Evolutionary conservation across 2,888 invertebrate species (phyloP), one percentile per base, ranked within the genome.

Genomic region (Standfussiana lucernea): DNA sequence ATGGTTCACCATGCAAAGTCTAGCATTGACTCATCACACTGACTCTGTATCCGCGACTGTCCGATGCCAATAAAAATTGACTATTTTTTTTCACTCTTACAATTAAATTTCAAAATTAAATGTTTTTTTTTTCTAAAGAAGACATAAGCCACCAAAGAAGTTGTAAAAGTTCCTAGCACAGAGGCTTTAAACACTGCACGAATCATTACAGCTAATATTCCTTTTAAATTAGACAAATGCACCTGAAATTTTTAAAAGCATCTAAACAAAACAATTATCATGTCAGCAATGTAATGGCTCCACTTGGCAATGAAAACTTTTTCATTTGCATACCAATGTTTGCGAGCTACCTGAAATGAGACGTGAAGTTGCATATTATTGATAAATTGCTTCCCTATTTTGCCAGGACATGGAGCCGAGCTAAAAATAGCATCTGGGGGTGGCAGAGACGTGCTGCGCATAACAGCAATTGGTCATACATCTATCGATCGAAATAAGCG

Each of bases 381-480:
- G 75, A 85, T 65, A 67, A 82, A 75, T 75, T 64, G 79, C 78
- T 86, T 84, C 37, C 86, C 70, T 47, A 11, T 84, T 65, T 85
- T 71, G 75, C 82, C 84, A 82, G 84, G 75, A 70, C 77, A 50
- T 70, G 62, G 21, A 45, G 45, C 4, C 21, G 56, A 72, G 53
- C 83, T 84, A 84, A 82, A 84, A 71, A 84, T 85, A 84, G 72
- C 56, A 64, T 75, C 83, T 85, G 72, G 83, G 83, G 83, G 82
- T 77, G 86, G 74, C 56, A 69, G 77, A 42, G 71, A 85, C 70
- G 86, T 73, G 64, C 79, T 82, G 84, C 83, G 84, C 86, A 21
- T 70, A 72, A 75, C 83, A 83, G 79, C 83, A 82, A 84, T 84
- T 82, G 86, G 79, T 86, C 64, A 82, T 84, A 84, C 75, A 75